Conservation (phyloP, 2,113 vertebrate species). For the Boleophthalmus pectinirostris region DNA sequence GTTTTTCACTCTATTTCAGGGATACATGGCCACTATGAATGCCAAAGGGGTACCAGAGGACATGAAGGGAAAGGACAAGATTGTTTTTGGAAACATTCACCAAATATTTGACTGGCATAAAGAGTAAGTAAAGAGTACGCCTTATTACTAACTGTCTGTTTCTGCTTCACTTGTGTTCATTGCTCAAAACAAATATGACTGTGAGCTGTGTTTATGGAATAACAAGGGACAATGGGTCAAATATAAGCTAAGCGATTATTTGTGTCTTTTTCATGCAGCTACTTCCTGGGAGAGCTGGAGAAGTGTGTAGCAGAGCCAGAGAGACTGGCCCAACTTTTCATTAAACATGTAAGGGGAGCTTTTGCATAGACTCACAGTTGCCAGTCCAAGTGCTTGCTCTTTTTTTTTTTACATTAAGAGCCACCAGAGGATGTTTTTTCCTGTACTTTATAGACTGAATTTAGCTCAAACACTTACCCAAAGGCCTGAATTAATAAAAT, state of each 20-base stretch:
- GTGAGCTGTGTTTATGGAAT: constrained; percentile 31
- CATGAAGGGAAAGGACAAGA: constrained; percentile 92
- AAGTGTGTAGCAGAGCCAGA: constrained; percentile 87
- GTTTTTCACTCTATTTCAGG: constrained; percentile 67
- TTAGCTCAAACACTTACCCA: background rate
- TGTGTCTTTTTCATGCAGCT: constrained; percentile 69
- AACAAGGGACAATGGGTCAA: constrained; percentile 56
- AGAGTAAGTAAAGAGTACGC: constrained; percentile 77
- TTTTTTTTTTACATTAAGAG: background rate
- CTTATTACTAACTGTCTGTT: background rate
- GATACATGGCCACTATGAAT: constrained; percentile 87
- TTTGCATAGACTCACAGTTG: constrained; percentile 5
- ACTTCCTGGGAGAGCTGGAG: constrained; percentile 89
- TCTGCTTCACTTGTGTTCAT: constrained; percentile 12
- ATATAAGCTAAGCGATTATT: constrained; percentile 26
- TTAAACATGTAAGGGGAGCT: constrained; percentile 86
- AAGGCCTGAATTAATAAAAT: background rate
- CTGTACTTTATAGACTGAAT: background rate
- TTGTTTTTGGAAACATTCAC: constrained; percentile 92
- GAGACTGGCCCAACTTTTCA: constrained; percentile 89
- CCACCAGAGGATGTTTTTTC: background rate
- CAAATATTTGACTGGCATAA: constrained; percentile 95
- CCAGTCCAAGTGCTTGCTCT: constrained; percentile 19
- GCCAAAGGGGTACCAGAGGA: constrained; percentile 84
- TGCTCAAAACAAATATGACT: constrained; percentile 18